Evolutionary conservation across 2,113 vertebrate genomes (phyloP), one percentile per base, ranked within the genome.

Genomic region (Bolborhynchus lineola): DNA sequence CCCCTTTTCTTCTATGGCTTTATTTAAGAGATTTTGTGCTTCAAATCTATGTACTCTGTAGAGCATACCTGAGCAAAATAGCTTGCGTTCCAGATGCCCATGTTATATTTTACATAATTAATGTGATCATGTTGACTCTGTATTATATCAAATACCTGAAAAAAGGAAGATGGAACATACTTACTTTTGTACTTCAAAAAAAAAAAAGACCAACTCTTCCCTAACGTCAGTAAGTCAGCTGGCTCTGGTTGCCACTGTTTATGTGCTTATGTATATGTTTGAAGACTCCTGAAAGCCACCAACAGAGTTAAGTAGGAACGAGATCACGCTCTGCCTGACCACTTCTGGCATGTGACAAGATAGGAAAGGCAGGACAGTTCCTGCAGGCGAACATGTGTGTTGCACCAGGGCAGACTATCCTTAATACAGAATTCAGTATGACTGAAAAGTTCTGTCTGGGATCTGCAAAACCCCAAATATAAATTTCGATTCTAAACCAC

Each of bases 401-500:
- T 49, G 31, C 31, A 83, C 41, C 35, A 46, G 60, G 65, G 78
- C 9, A 85, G 65, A 86, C 84, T 77, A 31, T 65, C 59, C 74
- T 65, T 69, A 21, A 74, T 9, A 35, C 0, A 9, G 78, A 77
- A 79, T 59, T 77, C 23, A 60, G 35, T 6, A 35, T 5, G 19
- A 81, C 72, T 92, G n/a, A 75, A 63, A 70, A 16, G 44, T 15
- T 59, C 82, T 69, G 75, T 78, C 47, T 49, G 41, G 33, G 44
- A 55, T 70, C 68, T 83, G 25, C 46, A 76, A 82, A 85, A 35
- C 7, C 23, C n/a, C 12, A 67, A 57, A 84, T 37, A n/a, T 19
- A 89, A 84, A 85, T 60, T 46, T 6, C 24, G 33, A 55, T 70
- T 92, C 79, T 74, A 83, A 95, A 94, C 83, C n/a, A 94, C 91